A percentile compares a stretch with the other conserved stretches of the same genome.
phyloP scores from a whole-genome alignment of 2,888 invertebrate genomes.

The Prosapia bicincta region DNA sequence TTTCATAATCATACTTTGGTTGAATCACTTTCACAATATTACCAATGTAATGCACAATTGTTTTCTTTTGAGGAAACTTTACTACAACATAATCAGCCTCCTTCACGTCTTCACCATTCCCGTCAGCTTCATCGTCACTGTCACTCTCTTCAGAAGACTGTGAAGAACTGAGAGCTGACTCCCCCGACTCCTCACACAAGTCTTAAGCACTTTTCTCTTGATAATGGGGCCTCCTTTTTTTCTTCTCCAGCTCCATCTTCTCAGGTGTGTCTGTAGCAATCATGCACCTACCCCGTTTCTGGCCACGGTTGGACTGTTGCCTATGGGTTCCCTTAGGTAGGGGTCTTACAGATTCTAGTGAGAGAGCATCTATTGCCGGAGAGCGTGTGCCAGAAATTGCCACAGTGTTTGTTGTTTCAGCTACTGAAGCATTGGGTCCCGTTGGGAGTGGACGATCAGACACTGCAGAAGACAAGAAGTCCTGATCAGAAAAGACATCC shows the following conservation, averaged over 20 bases:
- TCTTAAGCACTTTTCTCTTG: neutral
- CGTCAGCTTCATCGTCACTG: neutral
- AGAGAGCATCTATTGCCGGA: neutral
- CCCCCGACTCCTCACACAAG: conserved; percentile 1
- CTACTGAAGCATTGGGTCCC: too few relatives aligned
- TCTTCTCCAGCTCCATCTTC: conserved; percentile 36
- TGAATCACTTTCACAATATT: neutral
- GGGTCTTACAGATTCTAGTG: conserved; percentile 21
- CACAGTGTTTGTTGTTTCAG: too few relatives aligned
- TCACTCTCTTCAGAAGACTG: too few relatives aligned
- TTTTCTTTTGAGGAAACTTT: too few relatives aligned
- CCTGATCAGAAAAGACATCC: too few relatives aligned
- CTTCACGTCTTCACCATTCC: neutral
- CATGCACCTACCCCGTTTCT: conserved; percentile 40
- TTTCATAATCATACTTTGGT: too few relatives aligned
- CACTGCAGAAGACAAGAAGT: too few relatives aligned
- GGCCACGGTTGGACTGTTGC: conserved; percentile 18
- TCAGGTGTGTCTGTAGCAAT: conserved; percentile 41
- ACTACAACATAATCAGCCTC: neutral
- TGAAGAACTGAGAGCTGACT: neutral
- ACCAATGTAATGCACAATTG: too few relatives aligned
- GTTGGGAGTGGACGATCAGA: too few relatives aligned
- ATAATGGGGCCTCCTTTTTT: conserved; percentile 17
- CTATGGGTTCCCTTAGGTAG: conserved; percentile 1
- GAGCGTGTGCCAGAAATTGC: neutral